Evolutionary conservation across 2,113 vertebrate genomes (phyloP).

Genomic region (Edolisoma coerulescens): DNA sequence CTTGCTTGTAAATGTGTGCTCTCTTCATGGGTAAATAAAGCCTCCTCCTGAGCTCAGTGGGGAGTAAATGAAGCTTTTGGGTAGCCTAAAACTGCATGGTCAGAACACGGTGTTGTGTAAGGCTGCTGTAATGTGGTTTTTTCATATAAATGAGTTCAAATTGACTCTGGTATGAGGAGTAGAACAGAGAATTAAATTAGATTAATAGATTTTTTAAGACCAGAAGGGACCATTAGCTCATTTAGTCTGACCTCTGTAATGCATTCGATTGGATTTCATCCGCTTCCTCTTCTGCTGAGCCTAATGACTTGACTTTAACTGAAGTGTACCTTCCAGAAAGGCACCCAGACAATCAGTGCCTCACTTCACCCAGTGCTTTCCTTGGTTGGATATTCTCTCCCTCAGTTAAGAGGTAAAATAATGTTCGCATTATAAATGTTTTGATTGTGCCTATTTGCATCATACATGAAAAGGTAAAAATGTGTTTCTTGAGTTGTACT

Average conservation of each 20-base stretch:
- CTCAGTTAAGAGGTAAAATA: neutral
- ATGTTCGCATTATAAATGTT: neutral
- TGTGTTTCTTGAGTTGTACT: neutral
- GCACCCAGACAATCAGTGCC: neutral
- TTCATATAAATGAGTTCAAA: constrained; percentile 53
- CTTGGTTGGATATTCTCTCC: neutral
- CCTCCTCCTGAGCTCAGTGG: neutral
- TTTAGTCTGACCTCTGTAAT: constrained; percentile 60
- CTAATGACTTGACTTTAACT: constrained; percentile 38
- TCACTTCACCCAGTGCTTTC: neutral
- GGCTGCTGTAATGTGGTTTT: neutral
- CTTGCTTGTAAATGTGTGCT: neutral
- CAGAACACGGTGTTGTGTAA: neutral
- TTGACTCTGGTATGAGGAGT: constrained; percentile 55
- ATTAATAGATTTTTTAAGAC: constrained; percentile 67
- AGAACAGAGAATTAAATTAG: constrained; percentile 59
- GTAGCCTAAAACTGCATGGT: neutral
- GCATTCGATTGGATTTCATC: constrained; percentile 55
- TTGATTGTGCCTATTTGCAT: neutral
- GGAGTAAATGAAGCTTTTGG: neutral
- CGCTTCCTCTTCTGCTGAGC: neutral
- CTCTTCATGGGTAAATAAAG: neutral
- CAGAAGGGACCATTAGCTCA: constrained; percentile 58
- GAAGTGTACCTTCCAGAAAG: constrained; percentile 9
- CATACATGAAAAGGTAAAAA: neutral